A percentile compares a stretch with the other conserved stretches of the same genome.
These are phyloP conservation scores for Cygnus buccinator DNA, from an alignment of 2,113 vertebrate genomes.

Conservation along the genomic window DNA sequence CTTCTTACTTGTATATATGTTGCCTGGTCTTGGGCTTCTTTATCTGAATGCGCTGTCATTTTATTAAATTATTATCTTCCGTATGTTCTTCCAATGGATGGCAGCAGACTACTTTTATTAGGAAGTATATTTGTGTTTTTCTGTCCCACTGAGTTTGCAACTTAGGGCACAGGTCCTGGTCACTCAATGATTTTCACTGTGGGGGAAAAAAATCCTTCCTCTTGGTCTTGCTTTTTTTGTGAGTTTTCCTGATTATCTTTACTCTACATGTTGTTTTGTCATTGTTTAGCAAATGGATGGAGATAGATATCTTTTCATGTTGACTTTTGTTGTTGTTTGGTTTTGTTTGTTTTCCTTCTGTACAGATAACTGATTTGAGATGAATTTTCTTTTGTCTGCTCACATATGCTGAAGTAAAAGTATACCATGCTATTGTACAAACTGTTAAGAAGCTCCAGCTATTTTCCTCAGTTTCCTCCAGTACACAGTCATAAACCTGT, in stretches of 20 bases:
- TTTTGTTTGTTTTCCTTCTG: not conserved
- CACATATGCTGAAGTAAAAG: not conserved
- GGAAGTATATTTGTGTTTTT: not conserved
- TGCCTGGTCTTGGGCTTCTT: not conserved
- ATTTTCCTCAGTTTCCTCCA: not conserved
- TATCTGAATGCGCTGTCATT: not conserved
- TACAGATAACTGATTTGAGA: not conserved
- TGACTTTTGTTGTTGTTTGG: not conserved
- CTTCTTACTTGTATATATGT: not conserved
- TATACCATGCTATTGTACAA: not conserved
- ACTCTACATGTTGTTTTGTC: not conserved
- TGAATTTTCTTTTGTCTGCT: not conserved
- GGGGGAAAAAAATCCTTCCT: not conserved
- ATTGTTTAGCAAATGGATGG: not conserved
- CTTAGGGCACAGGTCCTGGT: too few species aligned
- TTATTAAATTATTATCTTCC: not conserved
- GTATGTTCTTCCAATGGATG: not conserved
- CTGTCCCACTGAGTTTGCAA: not conserved
- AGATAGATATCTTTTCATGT: not conserved
- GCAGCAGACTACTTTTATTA: not conserved
- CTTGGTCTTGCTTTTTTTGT: not conserved
- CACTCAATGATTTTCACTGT: not conserved
- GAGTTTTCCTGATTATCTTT: not conserved
- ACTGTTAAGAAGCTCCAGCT: not conserved
- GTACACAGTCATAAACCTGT: not conserved